Conservation (phyloP, 2,797 vertebrate genomes). For the Thaleichthys pacificus region DNA sequence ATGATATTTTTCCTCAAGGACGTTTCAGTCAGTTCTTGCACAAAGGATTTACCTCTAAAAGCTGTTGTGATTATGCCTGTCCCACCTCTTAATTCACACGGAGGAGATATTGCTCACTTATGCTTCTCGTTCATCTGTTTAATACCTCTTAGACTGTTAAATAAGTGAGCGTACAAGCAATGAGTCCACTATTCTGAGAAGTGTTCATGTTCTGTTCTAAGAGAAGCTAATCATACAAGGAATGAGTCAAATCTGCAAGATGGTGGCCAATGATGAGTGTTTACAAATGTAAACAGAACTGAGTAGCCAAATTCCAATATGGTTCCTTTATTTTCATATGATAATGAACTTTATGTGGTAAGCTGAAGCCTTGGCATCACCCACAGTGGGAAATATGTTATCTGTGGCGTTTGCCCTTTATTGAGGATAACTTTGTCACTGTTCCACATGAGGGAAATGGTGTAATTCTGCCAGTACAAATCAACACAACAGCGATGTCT, state of each 20-base stretch:
- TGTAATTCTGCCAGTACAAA: conserved; percentile 41
- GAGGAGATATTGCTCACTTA: background rate
- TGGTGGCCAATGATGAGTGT: background rate
- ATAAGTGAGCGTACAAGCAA: background rate
- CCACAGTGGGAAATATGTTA: conserved; percentile 47
- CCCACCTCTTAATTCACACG: background rate
- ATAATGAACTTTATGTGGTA: conserved; percentile 41
- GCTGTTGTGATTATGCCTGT: background rate
- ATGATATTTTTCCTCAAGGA: conserved; percentile 16
- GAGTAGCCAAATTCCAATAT: background rate
- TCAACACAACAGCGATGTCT: conserved; percentile 54
- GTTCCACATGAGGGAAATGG: conserved; percentile 50
- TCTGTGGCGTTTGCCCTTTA: conserved; percentile 60
- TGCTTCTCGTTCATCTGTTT: background rate
- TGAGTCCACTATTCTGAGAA: background rate
- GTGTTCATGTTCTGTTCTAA: background rate
- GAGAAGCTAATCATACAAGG: background rate
- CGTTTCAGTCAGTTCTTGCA: conserved; percentile 19
- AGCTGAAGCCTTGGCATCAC: conserved; percentile 47
- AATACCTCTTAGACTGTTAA: background rate
- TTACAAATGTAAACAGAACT: background rate
- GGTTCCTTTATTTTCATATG: conserved; percentile 36
- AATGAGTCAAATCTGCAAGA: background rate
- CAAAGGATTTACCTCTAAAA: conserved; percentile 3
- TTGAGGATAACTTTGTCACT: conserved; percentile 52